Conservation (phyloP, 2,888 invertebrate species). For the Drosophila helvetica region DNA sequence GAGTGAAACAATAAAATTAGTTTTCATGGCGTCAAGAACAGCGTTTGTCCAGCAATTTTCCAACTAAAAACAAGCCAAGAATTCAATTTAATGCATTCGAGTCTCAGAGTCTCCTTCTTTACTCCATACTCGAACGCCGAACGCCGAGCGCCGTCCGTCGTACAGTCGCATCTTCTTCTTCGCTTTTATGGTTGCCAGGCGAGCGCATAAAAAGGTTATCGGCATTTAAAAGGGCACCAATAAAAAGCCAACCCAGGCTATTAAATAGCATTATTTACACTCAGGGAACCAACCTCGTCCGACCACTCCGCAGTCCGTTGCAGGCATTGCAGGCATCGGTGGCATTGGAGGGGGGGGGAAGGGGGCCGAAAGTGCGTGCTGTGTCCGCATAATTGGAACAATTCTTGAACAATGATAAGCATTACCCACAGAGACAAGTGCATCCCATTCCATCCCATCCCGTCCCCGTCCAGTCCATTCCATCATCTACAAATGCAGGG, state of each 20-base stretch:
- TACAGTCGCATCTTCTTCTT: slow-evolving; percentile 22
- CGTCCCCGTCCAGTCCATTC: neutral
- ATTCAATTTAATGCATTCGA: slow-evolving; percentile 74
- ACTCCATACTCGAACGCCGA: too few species aligned
- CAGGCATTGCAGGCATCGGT: neutral
- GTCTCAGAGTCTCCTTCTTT: slow-evolving; percentile 46
- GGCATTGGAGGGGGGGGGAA: slow-evolving; percentile 21
- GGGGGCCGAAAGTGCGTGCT: slow-evolving; percentile 70
- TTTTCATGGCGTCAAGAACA: slow-evolving; percentile 78
- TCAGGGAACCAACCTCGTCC: slow-evolving; percentile 18
- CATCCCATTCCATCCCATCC: slow-evolving; percentile 11
- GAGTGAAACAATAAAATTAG: slow-evolving; percentile 75
- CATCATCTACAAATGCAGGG: slow-evolving; percentile 11
- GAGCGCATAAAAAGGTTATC: slow-evolving; percentile 73
- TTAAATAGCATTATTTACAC: slow-evolving; percentile 68
- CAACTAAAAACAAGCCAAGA: slow-evolving; percentile 54
- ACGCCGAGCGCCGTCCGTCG: too few species aligned
- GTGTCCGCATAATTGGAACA: slow-evolving; percentile 74
- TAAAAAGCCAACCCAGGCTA: slow-evolving; percentile 50
- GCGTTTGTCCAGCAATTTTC: slow-evolving; percentile 65
- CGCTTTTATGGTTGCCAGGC: slow-evolving; percentile 62
- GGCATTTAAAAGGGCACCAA: slow-evolving; percentile 72
- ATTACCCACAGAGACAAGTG: slow-evolving; percentile 57
- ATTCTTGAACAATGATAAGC: slow-evolving; percentile 64
- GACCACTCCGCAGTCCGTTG: slow-evolving; percentile 13